Evolutionary conservation across 2,888 invertebrate species (phyloP), one percentile per base, ranked within the genome.

Genomic region (Litoditis marina): DNA sequence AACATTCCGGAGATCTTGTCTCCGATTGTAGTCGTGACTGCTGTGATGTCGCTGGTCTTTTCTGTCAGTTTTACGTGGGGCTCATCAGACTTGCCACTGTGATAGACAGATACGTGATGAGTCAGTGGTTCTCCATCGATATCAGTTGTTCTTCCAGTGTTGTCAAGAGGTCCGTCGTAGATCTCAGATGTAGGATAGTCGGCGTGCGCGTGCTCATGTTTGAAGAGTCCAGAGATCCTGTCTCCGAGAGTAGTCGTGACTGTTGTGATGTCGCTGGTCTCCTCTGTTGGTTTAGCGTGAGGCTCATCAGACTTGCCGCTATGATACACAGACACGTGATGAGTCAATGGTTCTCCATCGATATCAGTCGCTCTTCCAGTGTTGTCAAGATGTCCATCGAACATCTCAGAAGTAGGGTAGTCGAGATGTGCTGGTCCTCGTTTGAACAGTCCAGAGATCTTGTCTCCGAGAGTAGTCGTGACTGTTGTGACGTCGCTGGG

Each of bases 211-310:
- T 66, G 54, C 22, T 66, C 61, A 28, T 61, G 61, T 55, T 70
- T 71, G 69, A 71, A 71, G 22, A 71, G 59, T 52, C 71, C 69
- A 44, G 67, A 61, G 47, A 70, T 52, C 63, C 69, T 68, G 30
- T 19, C 60, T 52, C 72, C 52, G 30, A 52, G 25, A n/a, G 27
- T 34, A 1, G 28, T 25, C 19, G 53, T 46, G n/a, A 46, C 36
- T 28, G 44, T 54, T 54, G 34, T 30, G 19, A 46, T 46, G 52
- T 60, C 60, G 25, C 22, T 16, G 3, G 47, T 51, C 39, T 39
- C 19, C 34, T 55, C 52, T 27, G n/a, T n/a, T n/a, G 51, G n/a
- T 46, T 34, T 44, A 56, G 59, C 11, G 28, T 25, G 22, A 65
- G 70, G 39, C 27, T 50, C 59, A 27, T 69, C 69, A 30, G 56